These are phyloP conservation scores for Ondatra zibethicus DNA, from an alignment of 2,113 vertebrate species.

Conservation along the genomic window DNA sequence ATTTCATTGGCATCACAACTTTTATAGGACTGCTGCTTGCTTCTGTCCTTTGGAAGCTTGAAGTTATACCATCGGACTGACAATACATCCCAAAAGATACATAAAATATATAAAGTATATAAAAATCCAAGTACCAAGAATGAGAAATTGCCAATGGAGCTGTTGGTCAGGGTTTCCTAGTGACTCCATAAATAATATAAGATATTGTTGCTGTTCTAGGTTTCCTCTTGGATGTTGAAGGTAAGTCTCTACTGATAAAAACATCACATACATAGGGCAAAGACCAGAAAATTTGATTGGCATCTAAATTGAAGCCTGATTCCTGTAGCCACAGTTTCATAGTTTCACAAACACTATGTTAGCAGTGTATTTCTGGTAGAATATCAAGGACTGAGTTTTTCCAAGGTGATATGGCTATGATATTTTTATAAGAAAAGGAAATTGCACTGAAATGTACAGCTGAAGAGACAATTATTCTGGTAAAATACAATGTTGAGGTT, in stretches of 20 bases:
- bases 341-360: not conserved
- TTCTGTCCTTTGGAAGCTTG: not conserved
- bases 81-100: not conserved
- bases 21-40: not conserved
- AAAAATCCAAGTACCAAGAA: not conserved
- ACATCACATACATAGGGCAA: not conserved
- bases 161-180: not conserved
- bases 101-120: not conserved
- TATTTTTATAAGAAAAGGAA: constrained; percentile 30
- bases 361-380: not conserved
- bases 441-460: constrained; percentile 37
- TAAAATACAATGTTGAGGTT: constrained; percentile 50
- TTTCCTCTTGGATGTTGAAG: not conserved
- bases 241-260: not conserved
- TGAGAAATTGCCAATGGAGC: not conserved
- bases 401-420: not conserved
- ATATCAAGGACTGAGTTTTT: constrained; percentile 20
- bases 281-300: not conserved
- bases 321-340: not conserved
- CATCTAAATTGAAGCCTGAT: not conserved
- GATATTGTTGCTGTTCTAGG: not conserved
- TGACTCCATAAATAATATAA: not conserved
- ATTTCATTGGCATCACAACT: not conserved
- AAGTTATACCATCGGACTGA: not conserved
- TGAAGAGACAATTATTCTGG: constrained; percentile 18